Evolutionary conservation across 2,888 invertebrate species (phyloP).

Genomic region (Barypeithes pellucidus): DNA sequence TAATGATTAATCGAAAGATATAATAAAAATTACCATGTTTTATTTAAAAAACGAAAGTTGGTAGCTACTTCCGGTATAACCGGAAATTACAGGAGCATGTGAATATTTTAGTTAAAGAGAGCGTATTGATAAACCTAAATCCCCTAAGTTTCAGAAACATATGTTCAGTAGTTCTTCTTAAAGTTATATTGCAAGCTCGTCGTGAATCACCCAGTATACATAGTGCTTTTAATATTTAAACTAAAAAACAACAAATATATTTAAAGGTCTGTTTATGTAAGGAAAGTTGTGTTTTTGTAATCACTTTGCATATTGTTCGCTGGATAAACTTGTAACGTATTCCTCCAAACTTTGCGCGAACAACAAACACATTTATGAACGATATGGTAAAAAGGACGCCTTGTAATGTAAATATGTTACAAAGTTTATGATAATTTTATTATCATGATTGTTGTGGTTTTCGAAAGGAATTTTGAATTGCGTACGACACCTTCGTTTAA

Average conservation of each 20-base stretch:
- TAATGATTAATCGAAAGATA: too few relatives aligned
- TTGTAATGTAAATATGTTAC: conserved; percentile 5
- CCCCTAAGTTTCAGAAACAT: too few relatives aligned
- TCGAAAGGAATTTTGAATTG: too few relatives aligned
- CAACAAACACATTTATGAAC: conserved; percentile 24
- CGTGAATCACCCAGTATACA: too few relatives aligned
- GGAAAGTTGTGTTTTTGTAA: conserved; percentile 20
- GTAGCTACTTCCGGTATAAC: too few relatives aligned
- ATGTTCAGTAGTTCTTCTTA: too few relatives aligned
- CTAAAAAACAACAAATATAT: conserved; percentile 20
- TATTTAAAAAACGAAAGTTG: too few relatives aligned
- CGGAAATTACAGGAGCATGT: too few relatives aligned
- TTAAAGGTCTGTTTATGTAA: background rate
- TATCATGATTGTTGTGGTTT: conserved; percentile 1
- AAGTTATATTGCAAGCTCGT: too few relatives aligned
- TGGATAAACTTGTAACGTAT: conserved; percentile 22
- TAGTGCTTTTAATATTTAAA: background rate
- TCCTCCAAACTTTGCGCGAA: conserved; percentile 13
- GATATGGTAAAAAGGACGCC: conserved; percentile 8
- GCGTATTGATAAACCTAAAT: too few relatives aligned
- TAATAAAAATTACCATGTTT: too few relatives aligned
- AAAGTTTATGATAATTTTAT: conserved; percentile 13
- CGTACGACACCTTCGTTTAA: background rate
- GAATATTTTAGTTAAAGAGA: too few relatives aligned
- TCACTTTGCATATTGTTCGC: conserved; percentile 23